phyloP scores from a whole-genome alignment of 2,113 vertebrate genomes.

The Atractosteus spatula region DNA sequence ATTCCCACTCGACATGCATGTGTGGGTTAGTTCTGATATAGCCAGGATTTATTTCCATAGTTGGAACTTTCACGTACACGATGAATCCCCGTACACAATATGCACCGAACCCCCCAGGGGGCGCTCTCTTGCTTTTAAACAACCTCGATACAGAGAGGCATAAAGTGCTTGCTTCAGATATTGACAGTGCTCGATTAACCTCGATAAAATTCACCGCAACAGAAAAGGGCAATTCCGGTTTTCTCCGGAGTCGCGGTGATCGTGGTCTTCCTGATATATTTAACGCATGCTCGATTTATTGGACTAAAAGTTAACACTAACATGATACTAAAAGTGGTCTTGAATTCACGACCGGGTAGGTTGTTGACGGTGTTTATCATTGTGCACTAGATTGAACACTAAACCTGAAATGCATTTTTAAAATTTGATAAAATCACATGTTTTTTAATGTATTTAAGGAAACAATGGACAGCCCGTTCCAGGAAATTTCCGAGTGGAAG shows the following conservation, averaged over 20 bases:
- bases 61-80: too few species aligned
- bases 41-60: too few species aligned
- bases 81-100: too few species aligned
- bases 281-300: background rate
- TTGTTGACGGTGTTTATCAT: background rate
- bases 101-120: background rate
- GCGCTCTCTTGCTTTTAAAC: constrained; percentile 12
- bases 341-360: constrained; percentile 82
- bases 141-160: background rate
- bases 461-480: constrained; percentile 75
- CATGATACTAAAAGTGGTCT: constrained; percentile 72
- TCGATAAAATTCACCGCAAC: too few species aligned
- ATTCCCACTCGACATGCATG: too few species aligned
- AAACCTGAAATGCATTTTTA: too few species aligned
- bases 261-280: too few species aligned
- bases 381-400: too few species aligned
- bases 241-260: background rate
- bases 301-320: background rate
- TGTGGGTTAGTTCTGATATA: too few species aligned
- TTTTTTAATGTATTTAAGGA: constrained; percentile 58
- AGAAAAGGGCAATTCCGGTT: too few species aligned
- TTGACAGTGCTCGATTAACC: too few species aligned
- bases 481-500: constrained; percentile 81
- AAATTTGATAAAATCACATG: background rate
- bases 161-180: too few species aligned